Evolutionary conservation across 2,113 vertebrate genomes (phyloP), one percentile per base, ranked within the genome.

Genomic region (Solea senegalensis): DNA sequence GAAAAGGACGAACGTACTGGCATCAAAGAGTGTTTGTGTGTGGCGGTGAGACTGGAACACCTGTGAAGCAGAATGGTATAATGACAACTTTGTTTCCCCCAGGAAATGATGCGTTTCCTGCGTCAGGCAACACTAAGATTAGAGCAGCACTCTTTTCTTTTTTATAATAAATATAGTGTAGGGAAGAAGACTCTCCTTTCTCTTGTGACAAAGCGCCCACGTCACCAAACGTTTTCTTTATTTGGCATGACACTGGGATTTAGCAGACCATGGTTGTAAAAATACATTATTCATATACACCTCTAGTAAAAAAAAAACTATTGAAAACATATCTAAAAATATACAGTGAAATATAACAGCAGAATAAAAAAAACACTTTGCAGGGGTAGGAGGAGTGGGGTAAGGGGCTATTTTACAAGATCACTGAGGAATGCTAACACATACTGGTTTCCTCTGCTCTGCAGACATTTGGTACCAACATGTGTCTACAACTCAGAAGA

Each of bases 401-500:
- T 13, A 9, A 7, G 11, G 14, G 44, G 55, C 15, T 91, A 91
- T 90, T 90, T 91, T 90, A 92, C 90, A 92, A 80, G 70, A 77
- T 72, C 74, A 78, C 53, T 60, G 83, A 89, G 83, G 75, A 87
- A 89, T 69, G 74, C 81, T 80, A 86, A 85, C 79, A 74, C 73
- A 78, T 68, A 76, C 83, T 65, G 65, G 74, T 80, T 81, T 81
- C 83, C 86, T 89, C 74, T 83, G 82, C 64, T 51, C 78, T 85
- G 72, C 84, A 85, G 64, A 81, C 76, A 77, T 86, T 83, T 75
- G 80, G 74, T 87, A 80, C 77, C 79, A 58, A 81, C 10, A 65
- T 80, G 83, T 53, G 67, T 54, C 78, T 51, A 9, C 64, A 15
- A 26, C 71, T 96, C 92, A 99, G 86, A 98, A 95, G 85, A 99